Evolutionary conservation across 2,888 invertebrate species (phyloP).

Genomic region (Tuta absoluta): DNA sequence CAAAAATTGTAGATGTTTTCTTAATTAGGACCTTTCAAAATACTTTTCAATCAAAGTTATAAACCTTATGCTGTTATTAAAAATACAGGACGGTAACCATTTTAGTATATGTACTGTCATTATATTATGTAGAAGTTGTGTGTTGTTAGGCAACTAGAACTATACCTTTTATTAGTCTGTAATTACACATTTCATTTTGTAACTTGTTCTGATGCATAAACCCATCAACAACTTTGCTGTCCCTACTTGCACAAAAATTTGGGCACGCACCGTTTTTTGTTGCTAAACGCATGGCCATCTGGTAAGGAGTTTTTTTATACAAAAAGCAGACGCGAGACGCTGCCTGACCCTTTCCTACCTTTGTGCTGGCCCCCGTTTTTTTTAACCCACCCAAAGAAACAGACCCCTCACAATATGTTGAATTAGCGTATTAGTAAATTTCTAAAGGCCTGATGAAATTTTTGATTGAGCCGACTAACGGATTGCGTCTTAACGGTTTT

Average conservation of each 20-base stretch:
- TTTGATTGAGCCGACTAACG: constrained; percentile 76
- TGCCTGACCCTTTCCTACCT: constrained; percentile 80
- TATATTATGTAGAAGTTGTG: too few species aligned
- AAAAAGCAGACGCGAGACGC: constrained; percentile 73
- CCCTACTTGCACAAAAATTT: constrained; percentile 62
- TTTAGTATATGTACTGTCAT: too few species aligned
- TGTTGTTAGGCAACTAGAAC: neutral
- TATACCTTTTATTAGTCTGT: neutral
- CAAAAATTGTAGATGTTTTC: too few species aligned
- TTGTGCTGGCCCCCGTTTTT: constrained; percentile 74
- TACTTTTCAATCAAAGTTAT: too few species aligned
- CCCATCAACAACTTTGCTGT: constrained; percentile 41
- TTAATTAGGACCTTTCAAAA: too few species aligned
- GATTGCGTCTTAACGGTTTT: constrained; percentile 75
- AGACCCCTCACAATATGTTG: constrained; percentile 77
- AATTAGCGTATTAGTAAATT: constrained; percentile 79
- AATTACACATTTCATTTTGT: neutral
- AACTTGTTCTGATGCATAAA: neutral
- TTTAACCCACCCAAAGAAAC: constrained; percentile 51
- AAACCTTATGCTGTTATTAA: too few species aligned
- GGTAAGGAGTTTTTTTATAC: constrained; percentile 74
- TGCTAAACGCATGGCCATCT: constrained; percentile 77
- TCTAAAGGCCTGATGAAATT: constrained; percentile 77
- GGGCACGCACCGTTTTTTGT: constrained; percentile 79
- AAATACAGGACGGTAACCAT: too few species aligned